phyloP scores from a whole-genome alignment of 2,888 invertebrate genomes.

The Amiota communis region DNA sequence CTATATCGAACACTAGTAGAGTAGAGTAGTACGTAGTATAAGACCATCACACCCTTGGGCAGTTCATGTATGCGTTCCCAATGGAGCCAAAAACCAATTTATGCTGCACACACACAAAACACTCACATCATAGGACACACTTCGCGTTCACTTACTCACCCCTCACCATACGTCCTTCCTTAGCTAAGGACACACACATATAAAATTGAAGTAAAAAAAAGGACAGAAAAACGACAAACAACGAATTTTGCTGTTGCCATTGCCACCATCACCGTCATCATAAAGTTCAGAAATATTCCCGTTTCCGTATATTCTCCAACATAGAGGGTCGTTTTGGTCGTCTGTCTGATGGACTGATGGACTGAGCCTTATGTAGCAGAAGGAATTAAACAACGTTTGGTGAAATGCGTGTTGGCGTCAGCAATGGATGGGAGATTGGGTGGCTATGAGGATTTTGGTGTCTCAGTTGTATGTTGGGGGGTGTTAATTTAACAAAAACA shows the following conservation, averaged over 20 bases:
- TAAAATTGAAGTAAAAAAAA: background rate
- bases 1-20: slow-evolving; percentile 4
- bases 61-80: background rate
- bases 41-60: background rate
- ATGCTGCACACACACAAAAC: slow-evolving; percentile 24
- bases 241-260: background rate
- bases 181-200: too few species aligned
- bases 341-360: background rate
- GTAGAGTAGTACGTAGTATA: background rate
- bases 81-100: slow-evolving; percentile 28
- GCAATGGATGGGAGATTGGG: background rate
- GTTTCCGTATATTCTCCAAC: too few species aligned
- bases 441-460: background rate
- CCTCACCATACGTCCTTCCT: background rate
- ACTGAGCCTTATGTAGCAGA: background rate
- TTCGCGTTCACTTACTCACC: background rate
- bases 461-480: background rate
- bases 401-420: background rate
- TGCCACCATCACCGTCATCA: background rate
- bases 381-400: too few species aligned
- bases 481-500: slow-evolving; percentile 65
- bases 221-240: slow-evolving; percentile 4
- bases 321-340: too few species aligned
- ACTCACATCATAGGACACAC: background rate
- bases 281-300: background rate